Conservation (phyloP, 2,113 vertebrate species). For the Neolamprologus modestus region DNA sequence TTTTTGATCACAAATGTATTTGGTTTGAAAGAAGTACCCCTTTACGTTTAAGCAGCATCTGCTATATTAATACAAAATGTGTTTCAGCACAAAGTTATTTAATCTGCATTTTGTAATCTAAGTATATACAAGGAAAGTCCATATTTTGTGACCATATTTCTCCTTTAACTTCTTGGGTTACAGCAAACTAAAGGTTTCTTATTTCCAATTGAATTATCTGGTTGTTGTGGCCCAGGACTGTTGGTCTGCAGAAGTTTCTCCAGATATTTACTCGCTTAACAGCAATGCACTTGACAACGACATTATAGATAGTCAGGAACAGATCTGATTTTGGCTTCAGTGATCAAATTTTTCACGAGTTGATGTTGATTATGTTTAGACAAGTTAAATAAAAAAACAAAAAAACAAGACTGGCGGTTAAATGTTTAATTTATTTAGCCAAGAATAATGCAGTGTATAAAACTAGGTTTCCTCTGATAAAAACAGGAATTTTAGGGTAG, state of each 20-base stretch:
- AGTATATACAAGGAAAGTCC: background rate
- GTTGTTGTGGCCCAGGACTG: background rate
- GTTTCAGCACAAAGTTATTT: background rate
- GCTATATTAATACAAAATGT: background rate
- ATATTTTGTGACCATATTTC: background rate
- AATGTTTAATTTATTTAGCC: background rate
- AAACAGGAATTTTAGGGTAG: background rate
- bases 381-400: background rate
- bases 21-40: background rate
- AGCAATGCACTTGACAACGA: background rate
- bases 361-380: slow-evolving; percentile 8
- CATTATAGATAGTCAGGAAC: background rate
- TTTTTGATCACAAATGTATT: background rate
- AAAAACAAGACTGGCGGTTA: background rate
- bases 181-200: background rate
- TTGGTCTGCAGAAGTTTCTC: background rate
- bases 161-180: background rate
- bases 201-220: background rate
- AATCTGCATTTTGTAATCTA: background rate
- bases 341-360: background rate
- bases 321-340: background rate
- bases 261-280: background rate
- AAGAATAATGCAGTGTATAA: background rate
- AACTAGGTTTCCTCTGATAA: background rate
- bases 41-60: background rate